Conservation (phyloP, 92 coral and sea anemone genomes). For the Metridium senile region DNA sequence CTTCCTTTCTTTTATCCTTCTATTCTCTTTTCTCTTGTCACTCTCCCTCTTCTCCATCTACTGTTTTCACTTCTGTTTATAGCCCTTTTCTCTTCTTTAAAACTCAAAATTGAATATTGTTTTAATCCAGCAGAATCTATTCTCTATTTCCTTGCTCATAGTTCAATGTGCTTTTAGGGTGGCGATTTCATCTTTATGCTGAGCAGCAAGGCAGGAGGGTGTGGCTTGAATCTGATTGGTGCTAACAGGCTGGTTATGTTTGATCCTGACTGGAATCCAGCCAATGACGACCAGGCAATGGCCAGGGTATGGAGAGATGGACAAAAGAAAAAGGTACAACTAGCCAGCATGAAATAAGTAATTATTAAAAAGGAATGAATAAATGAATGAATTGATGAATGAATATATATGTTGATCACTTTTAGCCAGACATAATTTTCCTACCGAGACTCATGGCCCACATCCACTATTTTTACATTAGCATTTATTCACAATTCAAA, state of each 20-base stretch:
- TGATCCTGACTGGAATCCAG: constrained; percentile 99
- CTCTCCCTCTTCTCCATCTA: not conserved
- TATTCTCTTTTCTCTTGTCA: not conserved
- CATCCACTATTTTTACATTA: too few relatives aligned
- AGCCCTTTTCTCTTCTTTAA: not conserved
- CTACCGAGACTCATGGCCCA: too few relatives aligned
- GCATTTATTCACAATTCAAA: too few relatives aligned
- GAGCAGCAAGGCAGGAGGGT: constrained; percentile 97
- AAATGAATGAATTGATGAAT: not conserved
- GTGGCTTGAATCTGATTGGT: constrained; percentile 95
- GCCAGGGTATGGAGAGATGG: constrained; percentile 98
- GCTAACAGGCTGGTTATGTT: constrained; percentile 97
- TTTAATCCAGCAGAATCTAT: not conserved
- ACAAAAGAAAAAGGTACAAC: constrained; percentile 85
- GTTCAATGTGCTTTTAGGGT: constrained; percentile 49
- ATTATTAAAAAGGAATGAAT: not conserved
- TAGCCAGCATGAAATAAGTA: not conserved
- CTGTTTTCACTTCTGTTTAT: not conserved
- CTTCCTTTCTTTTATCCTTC: not conserved
- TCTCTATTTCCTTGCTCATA: not conserved
- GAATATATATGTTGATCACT: too few relatives aligned
- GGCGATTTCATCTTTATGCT: constrained; percentile 95
- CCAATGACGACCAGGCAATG: constrained; percentile 99
- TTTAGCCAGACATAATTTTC: too few relatives aligned
- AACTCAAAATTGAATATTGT: not conserved